Percentiles rank a stretch among this genome's conserved stretches.
phyloP scores from a whole-genome alignment of 1,140 invertebrate species.

The Papilio helenus region DNA sequence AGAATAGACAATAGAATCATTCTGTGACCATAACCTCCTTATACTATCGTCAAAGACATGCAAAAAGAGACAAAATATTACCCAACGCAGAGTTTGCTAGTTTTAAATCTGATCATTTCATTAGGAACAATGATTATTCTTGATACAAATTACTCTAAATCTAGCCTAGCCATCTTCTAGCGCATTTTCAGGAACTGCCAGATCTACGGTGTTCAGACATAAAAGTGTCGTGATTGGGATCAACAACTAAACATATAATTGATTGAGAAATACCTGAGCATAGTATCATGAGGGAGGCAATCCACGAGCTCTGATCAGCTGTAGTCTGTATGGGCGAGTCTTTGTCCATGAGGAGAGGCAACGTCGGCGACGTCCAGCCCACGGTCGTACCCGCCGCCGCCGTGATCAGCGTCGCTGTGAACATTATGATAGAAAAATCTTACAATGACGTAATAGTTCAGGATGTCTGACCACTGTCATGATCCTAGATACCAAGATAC shows the following conservation, averaged over 20 bases:
- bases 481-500: too few species aligned
- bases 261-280: slow-evolving; percentile 65
- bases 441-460: background rate
- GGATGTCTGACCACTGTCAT: background rate
- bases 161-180: too few species aligned
- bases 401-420: slow-evolving; percentile 80
- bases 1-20: background rate
- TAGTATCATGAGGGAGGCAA: slow-evolving; percentile 84
- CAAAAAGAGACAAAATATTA: background rate
- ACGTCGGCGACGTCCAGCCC: slow-evolving; percentile 85
- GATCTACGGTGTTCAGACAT: background rate
- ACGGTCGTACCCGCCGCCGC: slow-evolving; percentile 81
- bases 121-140: too few species aligned
- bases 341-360: slow-evolving; percentile 77
- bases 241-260: background rate
- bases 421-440: slow-evolving; percentile 38
- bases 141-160: too few species aligned
- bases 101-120: too few species aligned
- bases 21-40: background rate
- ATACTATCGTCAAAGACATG: background rate
- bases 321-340: slow-evolving; percentile 82
- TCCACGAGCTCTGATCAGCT: slow-evolving; percentile 85
- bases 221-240: background rate
- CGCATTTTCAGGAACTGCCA: too few species aligned
- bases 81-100: too few species aligned